Percentiles rank a stretch among this genome's conserved stretches.
These are phyloP conservation scores for Plecotus auritus DNA, from an alignment of 2,113 vertebrate species.

Conservation along the genomic window DNA sequence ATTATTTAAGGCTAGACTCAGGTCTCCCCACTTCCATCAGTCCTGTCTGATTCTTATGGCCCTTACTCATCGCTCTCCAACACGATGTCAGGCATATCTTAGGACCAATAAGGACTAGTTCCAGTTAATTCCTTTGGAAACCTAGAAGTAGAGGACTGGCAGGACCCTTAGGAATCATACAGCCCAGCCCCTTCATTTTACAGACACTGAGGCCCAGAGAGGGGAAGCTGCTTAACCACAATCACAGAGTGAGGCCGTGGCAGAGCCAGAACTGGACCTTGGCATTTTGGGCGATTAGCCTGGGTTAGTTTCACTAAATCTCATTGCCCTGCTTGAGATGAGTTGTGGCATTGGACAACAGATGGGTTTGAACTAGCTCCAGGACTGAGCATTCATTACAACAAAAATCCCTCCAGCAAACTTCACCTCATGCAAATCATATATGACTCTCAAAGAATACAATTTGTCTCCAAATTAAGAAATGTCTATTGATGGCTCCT, in stretches of 20 bases:
- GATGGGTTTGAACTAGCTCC: neutral
- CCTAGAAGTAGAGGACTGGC: neutral
- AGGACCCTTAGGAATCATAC: neutral
- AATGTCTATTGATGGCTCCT: neutral
- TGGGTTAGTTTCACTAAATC: neutral
- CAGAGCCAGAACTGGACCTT: neutral
- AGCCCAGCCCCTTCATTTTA: neutral
- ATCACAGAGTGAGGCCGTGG: neutral
- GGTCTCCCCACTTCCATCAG: neutral
- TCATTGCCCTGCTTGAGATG: neutral
- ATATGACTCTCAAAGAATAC: neutral
- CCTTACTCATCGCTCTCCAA: neutral
- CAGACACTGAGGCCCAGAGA: neutral
- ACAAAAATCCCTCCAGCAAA: neutral
- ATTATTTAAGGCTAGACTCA: neutral
- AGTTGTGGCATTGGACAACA: neutral
- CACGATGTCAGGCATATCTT: neutral
- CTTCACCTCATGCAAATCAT: neutral
- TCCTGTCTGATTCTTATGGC: neutral
- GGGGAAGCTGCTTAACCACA: neutral
- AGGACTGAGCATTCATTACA: neutral
- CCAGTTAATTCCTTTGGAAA: neutral
- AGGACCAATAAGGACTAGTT: neutral
- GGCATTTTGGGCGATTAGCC: neutral
- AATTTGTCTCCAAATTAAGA: neutral